Evolutionary conservation across 2,888 invertebrate genomes (phyloP).

Genomic region (Sinotaia quadrata): DNA sequence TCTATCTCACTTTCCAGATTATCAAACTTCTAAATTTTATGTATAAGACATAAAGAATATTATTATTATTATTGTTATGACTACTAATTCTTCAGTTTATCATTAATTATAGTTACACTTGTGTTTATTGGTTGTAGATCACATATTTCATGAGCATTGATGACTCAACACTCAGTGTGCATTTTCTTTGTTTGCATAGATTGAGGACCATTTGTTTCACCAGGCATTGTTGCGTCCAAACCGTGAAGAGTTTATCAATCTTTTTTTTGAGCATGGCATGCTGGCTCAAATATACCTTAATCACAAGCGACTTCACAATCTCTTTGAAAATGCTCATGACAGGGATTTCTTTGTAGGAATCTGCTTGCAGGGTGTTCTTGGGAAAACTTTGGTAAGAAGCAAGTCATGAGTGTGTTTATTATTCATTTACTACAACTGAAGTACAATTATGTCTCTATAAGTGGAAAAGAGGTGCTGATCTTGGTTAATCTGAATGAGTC

Average conservation of each 20-base stretch:
- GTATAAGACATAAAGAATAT: too few relatives aligned
- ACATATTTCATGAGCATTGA: too few relatives aligned
- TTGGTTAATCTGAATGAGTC: too few relatives aligned
- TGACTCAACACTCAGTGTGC: too few relatives aligned
- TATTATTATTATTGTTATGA: too few relatives aligned
- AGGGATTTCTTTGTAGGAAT: conserved; percentile 68
- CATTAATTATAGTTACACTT: neutral
- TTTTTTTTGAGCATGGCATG: conserved; percentile 71
- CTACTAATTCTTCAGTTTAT: neutral
- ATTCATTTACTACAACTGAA: too few relatives aligned
- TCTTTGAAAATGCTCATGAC: conserved; percentile 65
- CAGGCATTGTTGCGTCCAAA: conserved; percentile 66
- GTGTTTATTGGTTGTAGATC: too few relatives aligned
- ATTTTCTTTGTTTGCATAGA: conserved; percentile 43
- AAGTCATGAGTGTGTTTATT: too few relatives aligned
- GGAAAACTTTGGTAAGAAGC: conserved; percentile 54
- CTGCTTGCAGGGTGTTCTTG: conserved; percentile 66
- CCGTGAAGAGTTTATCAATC: conserved; percentile 70
- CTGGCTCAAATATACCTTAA: conserved; percentile 69
- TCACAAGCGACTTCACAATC: conserved; percentile 55
- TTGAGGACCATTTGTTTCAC: conserved; percentile 67
- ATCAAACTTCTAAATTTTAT: too few relatives aligned
- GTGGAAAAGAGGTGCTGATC: too few relatives aligned
- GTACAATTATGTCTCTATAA: too few relatives aligned
- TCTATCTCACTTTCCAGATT: too few relatives aligned